A percentile compares a stretch with the other conserved stretches of the same genome.
These are phyloP conservation scores for Asteroscopus sphinx DNA, from an alignment of 2,888 invertebrate genomes.

Conservation along the genomic window DNA sequence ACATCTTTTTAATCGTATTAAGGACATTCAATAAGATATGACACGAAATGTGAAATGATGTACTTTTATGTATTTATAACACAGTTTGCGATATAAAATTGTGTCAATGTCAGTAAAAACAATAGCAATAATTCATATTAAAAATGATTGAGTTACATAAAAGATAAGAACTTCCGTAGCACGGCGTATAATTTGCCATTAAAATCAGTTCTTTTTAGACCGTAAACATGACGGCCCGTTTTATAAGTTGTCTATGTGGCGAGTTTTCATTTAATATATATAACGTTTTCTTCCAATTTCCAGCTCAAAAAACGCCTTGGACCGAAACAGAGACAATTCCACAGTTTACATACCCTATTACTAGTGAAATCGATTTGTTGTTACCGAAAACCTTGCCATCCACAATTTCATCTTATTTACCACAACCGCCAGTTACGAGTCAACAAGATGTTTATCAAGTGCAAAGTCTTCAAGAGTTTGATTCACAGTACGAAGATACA, in stretches of 20 bases:
- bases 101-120: slow-evolving; percentile 48
- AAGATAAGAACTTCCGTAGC: slow-evolving; percentile 80
- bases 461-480: slow-evolving; percentile 73
- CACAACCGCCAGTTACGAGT: slow-evolving; percentile 74
- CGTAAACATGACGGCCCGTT: slow-evolving; percentile 70
- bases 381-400: slow-evolving; percentile 77
- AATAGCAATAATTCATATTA: slow-evolving; percentile 35
- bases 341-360: slow-evolving; percentile 79
- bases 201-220: slow-evolving; percentile 63
- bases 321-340: slow-evolving; percentile 77
- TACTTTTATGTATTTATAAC: slow-evolving; percentile 14
- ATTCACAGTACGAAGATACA: slow-evolving; percentile 67
- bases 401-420: slow-evolving; percentile 75
- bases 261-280: slow-evolving; percentile 68
- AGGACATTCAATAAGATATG: not conserved
- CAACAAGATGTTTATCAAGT: slow-evolving; percentile 74
- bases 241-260: slow-evolving; percentile 70
- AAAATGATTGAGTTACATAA: slow-evolving; percentile 56
- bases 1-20: not conserved
- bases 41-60: not conserved
- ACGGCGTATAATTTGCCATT: slow-evolving; percentile 51
- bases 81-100: slow-evolving; percentile 30
- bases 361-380: slow-evolving; percentile 76
- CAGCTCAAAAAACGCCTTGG: slow-evolving; percentile 87
- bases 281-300: slow-evolving; percentile 74